Evolutionary conservation across 2,888 invertebrate genomes (phyloP).

Genomic region (Aspidapion aeneum): DNA sequence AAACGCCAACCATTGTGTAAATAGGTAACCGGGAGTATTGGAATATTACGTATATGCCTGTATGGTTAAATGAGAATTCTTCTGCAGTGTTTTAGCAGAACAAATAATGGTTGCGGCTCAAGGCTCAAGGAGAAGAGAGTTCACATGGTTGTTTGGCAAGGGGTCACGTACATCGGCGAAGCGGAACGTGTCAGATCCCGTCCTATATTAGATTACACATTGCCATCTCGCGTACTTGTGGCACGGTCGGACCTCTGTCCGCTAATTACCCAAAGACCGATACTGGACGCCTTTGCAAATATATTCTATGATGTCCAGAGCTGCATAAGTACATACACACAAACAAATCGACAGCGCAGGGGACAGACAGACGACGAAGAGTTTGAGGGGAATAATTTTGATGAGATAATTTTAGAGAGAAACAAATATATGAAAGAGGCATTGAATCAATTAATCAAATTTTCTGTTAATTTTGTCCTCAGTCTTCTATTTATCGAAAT

Average conservation of each 20-base stretch:
- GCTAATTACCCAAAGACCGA: constrained; percentile 24
- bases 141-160: constrained; percentile 43
- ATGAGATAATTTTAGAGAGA: no score
- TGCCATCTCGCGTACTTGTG: constrained; percentile 29
- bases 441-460: no score
- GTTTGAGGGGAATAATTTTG: no score
- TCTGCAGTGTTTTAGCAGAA: neutral
- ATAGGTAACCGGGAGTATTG: no score
- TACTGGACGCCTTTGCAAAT: constrained; percentile 22
- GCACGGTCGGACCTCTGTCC: constrained; percentile 22
- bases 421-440: no score
- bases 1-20: no score
- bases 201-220: constrained; percentile 48
- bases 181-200: constrained; percentile 48
- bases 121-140: constrained; percentile 34
- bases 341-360: no score
- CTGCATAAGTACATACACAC: constrained; percentile 15
- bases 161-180: constrained; percentile 46
- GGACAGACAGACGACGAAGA: no score
- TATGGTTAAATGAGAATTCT: neutral
- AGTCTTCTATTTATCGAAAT: no score
- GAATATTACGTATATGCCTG: no score
- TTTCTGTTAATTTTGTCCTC: no score
- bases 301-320: constrained; percentile 17
- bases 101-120: no score